Evolutionary conservation across 1,140 invertebrate species (phyloP).

Genomic region (Panulirus ornatus): DNA sequence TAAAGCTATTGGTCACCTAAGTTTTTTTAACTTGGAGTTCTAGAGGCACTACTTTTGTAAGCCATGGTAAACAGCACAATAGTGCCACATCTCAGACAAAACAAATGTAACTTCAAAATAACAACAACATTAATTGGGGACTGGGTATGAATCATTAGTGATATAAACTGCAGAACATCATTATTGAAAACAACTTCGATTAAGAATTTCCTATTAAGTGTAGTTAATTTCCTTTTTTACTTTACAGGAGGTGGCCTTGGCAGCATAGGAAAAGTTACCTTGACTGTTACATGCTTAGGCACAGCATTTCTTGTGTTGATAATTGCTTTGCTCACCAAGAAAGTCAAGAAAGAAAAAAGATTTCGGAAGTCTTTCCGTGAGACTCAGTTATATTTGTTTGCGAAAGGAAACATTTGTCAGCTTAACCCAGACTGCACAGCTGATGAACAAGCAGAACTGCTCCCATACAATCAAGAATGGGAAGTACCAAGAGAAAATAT

Average conservation of each 20-base stretch:
- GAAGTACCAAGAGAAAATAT: constrained; percentile 66
- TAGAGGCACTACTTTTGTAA: too few relatives aligned
- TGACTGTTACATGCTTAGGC: neutral
- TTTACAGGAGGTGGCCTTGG: constrained; percentile 11
- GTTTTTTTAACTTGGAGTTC: too few relatives aligned
- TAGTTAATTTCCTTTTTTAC: neutral
- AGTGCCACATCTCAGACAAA: too few relatives aligned
- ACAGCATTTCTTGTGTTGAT: neutral
- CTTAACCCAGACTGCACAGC: constrained; percentile 93
- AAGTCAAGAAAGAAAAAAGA: constrained; percentile 49
- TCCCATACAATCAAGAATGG: constrained; percentile 88
- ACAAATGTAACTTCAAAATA: too few relatives aligned
- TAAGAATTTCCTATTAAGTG: too few relatives aligned
- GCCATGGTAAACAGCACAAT: too few relatives aligned
- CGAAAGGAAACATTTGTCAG: constrained; percentile 87
- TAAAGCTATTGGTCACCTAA: too few relatives aligned
- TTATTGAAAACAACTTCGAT: too few relatives aligned
- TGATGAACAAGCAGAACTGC: constrained; percentile 93
- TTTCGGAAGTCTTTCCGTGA: constrained; percentile 50
- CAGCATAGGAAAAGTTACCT: neutral
- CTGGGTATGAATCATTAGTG: too few relatives aligned
- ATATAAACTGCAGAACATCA: too few relatives aligned
- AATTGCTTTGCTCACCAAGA: neutral
- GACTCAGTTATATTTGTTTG: constrained; percentile 81
- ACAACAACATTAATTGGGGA: too few relatives aligned